Base-by-base conservation (phyloP, 2,113 vertebrate species). In the Tachysurus vachellii region DNA sequence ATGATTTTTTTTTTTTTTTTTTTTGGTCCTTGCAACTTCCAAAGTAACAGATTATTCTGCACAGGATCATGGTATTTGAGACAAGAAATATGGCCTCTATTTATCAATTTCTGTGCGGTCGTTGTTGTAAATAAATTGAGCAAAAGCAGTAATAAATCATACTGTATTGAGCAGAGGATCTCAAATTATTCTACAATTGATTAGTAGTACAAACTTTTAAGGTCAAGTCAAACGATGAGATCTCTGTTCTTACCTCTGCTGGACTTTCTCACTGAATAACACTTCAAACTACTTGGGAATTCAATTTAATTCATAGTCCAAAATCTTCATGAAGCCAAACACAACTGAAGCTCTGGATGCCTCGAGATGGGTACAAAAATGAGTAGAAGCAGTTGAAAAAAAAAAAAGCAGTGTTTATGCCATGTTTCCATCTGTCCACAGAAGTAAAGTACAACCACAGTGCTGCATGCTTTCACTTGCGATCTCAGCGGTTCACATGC, bases 71-170 rank as follows among this genome's bases (percentile, higher is more conserved):
- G 61, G 12, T 80, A 2, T 86, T 80, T 56, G 61, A 42, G 31
- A 56, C 19, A 64, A 80, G 85, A 86, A 80, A 80, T 80, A 86
- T 80, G 21, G 61, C 44, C 61, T 36, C 44, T 80, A 86, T 86
- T 86, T 59, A 80, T 86, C 76, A 80, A 80, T 80, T 53, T 85
- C 44, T 85, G 57, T 79, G 59, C 36, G 59, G 11, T 68, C 50
- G 42, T 70, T 70, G 36, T 19, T 80, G 76, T 76, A 86, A 80
- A 70, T 50, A 57, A 68, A 70, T 42, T 70, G 44, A 70, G 85
- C 47, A 86, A 57, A 54, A 68, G 50, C 62, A 70, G 21, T 57
- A 86, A 86, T 86, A 86, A 86, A 86, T 80, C 76, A 86, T 56
- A 19, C 50, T 3, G 61, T 68, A 44, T 70, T 64, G 61, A 44